phyloP scores from a whole-genome alignment of 2,113 vertebrate species.

The Xenus cinereus region DNA sequence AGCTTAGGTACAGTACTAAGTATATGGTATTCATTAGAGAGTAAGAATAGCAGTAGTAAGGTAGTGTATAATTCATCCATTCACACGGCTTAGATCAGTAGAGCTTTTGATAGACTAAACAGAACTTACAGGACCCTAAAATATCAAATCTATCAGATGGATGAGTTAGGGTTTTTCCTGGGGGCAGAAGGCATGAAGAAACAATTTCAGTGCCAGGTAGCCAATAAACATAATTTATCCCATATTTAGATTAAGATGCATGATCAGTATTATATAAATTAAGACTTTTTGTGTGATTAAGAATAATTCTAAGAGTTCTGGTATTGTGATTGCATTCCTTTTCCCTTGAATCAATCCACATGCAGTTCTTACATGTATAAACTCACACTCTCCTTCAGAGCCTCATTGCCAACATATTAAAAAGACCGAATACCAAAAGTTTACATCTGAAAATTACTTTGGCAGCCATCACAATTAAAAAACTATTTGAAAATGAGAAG shows the following conservation, averaged over 20 bases:
- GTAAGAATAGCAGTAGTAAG: background rate
- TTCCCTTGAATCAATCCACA: background rate
- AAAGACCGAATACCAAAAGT: background rate
- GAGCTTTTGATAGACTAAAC: background rate
- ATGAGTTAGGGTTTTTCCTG: background rate
- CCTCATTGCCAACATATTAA: background rate
- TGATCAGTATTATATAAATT: background rate
- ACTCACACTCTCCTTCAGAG: background rate
- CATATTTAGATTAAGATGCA: background rate
- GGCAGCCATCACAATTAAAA: background rate
- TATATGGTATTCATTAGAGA: background rate
- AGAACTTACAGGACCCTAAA: background rate
- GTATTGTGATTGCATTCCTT: background rate
- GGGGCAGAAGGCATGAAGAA: background rate
- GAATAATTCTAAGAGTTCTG: background rate
- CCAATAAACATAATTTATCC: background rate
- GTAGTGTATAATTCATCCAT: background rate
- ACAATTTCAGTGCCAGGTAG: background rate
- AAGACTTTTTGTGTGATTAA: background rate
- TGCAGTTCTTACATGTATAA: background rate
- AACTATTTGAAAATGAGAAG: background rate
- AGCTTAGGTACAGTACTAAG: background rate
- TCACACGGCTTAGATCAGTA: background rate
- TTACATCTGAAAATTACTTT: background rate
- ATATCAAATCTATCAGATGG: background rate